Evolutionary conservation across 2,888 invertebrate genomes (phyloP).

Genomic region (Lacanobia oleracea): DNA sequence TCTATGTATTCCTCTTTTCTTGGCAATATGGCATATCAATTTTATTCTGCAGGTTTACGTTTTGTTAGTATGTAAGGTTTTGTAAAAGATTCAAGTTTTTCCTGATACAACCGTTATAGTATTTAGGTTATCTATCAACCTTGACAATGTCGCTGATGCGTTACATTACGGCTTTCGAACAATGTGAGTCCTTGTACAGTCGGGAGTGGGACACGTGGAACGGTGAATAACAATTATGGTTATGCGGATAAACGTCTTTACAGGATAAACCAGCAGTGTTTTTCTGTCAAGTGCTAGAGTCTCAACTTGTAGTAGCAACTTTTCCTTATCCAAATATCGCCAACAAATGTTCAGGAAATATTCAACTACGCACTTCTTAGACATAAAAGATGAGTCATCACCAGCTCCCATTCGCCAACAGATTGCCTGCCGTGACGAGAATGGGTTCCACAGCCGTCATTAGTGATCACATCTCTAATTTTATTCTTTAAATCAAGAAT

Average conservation of each 20-base stretch:
- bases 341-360: constrained; percentile 1
- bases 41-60: not conserved
- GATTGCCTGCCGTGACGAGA: constrained; percentile 66
- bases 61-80: not conserved
- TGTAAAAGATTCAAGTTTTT: constrained; percentile 7
- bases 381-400: constrained; percentile 66
- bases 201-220: not conserved
- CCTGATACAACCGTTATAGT: not conserved
- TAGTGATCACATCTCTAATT: constrained; percentile 58
- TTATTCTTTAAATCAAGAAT: constrained; percentile 39
- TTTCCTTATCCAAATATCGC: not conserved
- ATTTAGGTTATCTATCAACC: constrained; percentile 30
- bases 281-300: too few relatives aligned
- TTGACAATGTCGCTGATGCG: constrained; percentile 37
- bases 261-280: not conserved
- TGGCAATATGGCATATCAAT: not conserved
- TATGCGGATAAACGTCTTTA: not conserved
- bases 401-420: constrained; percentile 60
- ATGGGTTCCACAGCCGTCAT: constrained; percentile 66
- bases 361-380: constrained; percentile 25
- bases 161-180: constrained; percentile 14
- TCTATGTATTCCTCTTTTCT: not conserved
- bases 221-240: not conserved
- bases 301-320: not conserved
- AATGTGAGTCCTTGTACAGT: constrained; percentile 9